phyloP scores from a whole-genome alignment of 2,113 vertebrate species.

The Peromyscus leucopus region DNA sequence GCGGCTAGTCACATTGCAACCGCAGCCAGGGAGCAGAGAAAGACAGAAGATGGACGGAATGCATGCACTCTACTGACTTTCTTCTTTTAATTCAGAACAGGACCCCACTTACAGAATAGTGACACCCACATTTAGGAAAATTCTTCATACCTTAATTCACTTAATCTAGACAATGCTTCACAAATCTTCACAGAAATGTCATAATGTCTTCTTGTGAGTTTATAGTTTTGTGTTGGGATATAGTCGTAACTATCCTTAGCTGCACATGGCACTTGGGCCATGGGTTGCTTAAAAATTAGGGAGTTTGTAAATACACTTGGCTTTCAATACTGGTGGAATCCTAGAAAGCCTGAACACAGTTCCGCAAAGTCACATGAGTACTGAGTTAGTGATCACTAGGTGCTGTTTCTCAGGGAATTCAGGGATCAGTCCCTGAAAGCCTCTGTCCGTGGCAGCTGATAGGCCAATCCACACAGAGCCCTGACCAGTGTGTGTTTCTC shows the following conservation, averaged over 20 bases:
- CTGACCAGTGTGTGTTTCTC: not conserved
- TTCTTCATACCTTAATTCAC: not conserved
- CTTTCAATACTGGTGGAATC: fast-evolving
- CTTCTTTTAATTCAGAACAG: not conserved
- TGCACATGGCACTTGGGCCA: not conserved
- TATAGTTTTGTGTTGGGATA: not conserved
- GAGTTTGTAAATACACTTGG: fast-evolving
- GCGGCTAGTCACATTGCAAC: too few relatives aligned
- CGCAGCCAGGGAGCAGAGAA: not conserved
- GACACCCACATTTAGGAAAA: not conserved
- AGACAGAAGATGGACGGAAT: not conserved
- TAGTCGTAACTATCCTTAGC: not conserved
- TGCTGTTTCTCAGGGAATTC: fast-evolving
- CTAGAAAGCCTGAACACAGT: not conserved
- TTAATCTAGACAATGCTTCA: not conserved
- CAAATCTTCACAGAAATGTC: not conserved
- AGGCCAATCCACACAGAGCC: fast-evolving
- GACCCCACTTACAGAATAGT: fast-evolving
- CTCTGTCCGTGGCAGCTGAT: not conserved
- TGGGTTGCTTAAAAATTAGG: not conserved
- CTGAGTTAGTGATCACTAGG: fast-evolving
- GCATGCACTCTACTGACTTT: not conserved
- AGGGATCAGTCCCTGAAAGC: fast-evolving
- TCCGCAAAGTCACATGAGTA: not conserved
- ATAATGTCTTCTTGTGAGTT: not conserved